Percentiles rank a stretch among this genome's conserved stretches.
phyloP scores from a whole-genome alignment of 2,888 invertebrate species.

The Lasius fuliginosus region DNA sequence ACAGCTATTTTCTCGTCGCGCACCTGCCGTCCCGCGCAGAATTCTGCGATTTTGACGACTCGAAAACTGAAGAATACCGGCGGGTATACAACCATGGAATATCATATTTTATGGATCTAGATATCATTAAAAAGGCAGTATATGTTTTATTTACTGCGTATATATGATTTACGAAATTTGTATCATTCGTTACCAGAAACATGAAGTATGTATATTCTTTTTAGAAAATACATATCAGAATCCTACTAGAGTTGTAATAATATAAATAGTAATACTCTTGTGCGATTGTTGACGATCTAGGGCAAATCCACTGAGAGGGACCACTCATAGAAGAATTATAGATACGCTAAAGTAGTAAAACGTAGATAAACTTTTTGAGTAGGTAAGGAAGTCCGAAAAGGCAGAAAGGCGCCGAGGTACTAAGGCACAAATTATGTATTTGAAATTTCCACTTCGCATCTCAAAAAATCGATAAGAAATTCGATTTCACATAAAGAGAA shows the following conservation, averaged over 20 bases:
- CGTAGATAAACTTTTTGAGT: background rate
- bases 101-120: background rate
- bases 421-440: background rate
- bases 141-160: background rate
- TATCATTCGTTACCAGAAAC: background rate
- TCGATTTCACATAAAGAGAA: background rate
- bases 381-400: background rate
- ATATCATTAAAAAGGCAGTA: background rate
- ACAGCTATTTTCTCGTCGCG: slow-evolving; percentile 65
- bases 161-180: slow-evolving; percentile 2
- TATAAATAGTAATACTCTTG: background rate
- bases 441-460: background rate
- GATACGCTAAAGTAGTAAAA: background rate
- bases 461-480: slow-evolving; percentile 3
- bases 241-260: background rate
- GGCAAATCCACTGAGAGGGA: background rate
- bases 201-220: background rate
- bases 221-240: slow-evolving; percentile 1
- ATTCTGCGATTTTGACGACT: slow-evolving; percentile 12
- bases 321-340: background rate
- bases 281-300: slow-evolving; percentile 13
- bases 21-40: slow-evolving; percentile 41
- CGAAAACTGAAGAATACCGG: background rate
- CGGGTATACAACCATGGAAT: background rate
- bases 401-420: background rate